Evolutionary conservation across 2,113 vertebrate species (phyloP).

Genomic region (Rhipidura dahli): DNA sequence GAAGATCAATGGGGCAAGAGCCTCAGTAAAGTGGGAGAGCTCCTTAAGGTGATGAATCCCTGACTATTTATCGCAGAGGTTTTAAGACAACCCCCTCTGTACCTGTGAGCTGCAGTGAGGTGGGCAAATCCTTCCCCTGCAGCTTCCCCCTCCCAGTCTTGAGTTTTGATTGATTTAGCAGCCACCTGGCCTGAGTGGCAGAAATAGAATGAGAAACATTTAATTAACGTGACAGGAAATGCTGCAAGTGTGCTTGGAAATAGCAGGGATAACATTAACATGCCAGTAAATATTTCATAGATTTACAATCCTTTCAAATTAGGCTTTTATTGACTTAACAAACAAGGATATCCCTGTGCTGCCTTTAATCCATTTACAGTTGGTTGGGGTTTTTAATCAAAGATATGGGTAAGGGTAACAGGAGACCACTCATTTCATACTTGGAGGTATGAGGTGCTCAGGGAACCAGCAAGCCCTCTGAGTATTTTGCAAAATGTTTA

Average conservation of each 20-base stretch:
- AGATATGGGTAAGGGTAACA: background rate
- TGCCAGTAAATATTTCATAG: slow-evolving; percentile 28
- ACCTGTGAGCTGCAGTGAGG: background rate
- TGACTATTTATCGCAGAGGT: background rate
- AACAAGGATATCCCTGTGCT: background rate
- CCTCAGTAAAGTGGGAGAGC: background rate
- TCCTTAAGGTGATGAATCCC: background rate
- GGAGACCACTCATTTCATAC: background rate
- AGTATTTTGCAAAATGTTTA: background rate
- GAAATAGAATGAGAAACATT: background rate
- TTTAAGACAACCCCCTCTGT: background rate
- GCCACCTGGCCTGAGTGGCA: background rate
- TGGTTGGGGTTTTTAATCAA: background rate
- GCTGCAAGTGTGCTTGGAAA: slow-evolving; percentile 19
- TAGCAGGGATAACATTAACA: background rate
- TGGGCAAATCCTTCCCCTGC: background rate
- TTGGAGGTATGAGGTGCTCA: background rate
- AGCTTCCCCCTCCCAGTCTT: background rate
- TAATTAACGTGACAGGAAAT: slow-evolving; percentile 33
- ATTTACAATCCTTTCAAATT: slow-evolving; percentile 15
- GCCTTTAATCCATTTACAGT: slow-evolving; percentile 7
- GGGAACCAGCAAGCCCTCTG: background rate
- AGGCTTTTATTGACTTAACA: background rate
- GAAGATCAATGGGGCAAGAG: background rate
- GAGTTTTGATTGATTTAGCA: background rate